These are phyloP conservation scores for Eupithecia tripunctaria DNA, from an alignment of 2,888 invertebrate genomes.

Conservation along the genomic window DNA sequence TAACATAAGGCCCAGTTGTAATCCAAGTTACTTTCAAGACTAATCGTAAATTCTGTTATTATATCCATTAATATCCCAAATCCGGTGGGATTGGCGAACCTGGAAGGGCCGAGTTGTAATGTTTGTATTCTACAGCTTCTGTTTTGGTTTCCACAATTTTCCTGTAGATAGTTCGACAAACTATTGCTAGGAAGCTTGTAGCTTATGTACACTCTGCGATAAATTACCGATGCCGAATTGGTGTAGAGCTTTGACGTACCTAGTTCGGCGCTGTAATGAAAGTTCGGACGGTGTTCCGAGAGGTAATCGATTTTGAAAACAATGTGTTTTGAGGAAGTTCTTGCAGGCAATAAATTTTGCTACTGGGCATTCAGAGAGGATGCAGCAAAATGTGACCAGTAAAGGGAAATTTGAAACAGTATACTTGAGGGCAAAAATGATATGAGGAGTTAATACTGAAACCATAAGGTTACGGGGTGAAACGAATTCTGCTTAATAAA, in stretches of 20 bases:
- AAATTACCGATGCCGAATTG: conserved; percentile 56
- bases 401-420: not conserved
- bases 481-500: too few species aligned
- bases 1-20: not conserved
- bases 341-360: conserved; percentile 10
- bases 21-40: not conserved
- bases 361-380: conserved; percentile 1
- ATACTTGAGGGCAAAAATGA: not conserved
- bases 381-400: not conserved
- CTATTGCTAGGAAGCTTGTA: not conserved
- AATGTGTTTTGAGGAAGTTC: conserved; percentile 32
- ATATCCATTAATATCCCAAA: conserved; percentile 1
- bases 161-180: not conserved
- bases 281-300: conserved; percentile 38
- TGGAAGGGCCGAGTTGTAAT: conserved; percentile 3
- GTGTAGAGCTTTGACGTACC: conserved; percentile 47
- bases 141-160: not conserved
- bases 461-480: not conserved
- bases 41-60: not conserved
- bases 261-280: conserved; percentile 35
- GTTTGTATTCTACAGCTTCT: conserved; percentile 39
- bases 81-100: not conserved
- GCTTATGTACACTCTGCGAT: conserved; percentile 40
- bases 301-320: conserved; percentile 39
- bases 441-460: not conserved